Conservation (phyloP, 2,888 invertebrate species). For the Panzeria rudis region DNA sequence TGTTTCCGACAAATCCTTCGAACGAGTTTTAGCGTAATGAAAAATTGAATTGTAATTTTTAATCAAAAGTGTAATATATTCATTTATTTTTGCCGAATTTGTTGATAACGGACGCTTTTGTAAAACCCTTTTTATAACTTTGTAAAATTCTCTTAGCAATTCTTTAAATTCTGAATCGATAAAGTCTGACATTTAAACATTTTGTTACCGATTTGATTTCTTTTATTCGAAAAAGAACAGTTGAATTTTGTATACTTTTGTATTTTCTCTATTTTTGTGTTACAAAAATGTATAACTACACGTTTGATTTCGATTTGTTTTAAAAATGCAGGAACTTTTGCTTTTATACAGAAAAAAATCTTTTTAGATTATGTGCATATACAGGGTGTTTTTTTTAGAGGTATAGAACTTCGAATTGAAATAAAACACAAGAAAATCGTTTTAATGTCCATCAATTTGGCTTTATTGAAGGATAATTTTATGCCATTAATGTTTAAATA, state of each 20-base stretch:
- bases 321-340: too few relatives aligned
- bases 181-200: background rate
- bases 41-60: background rate
- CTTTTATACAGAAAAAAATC: background rate
- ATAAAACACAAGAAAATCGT: too few relatives aligned
- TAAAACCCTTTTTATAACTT: background rate
- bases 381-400: too few relatives aligned
- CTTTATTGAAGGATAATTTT: too few relatives aligned
- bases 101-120: slow-evolving; percentile 1
- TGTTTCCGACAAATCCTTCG: background rate
- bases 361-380: background rate
- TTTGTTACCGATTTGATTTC: background rate
- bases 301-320: too few relatives aligned
- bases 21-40: background rate
- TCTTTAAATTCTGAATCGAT: background rate
- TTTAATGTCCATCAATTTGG: too few relatives aligned
- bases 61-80: background rate
- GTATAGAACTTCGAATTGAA: too few relatives aligned
- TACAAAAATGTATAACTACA: background rate
- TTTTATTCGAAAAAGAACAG: background rate
- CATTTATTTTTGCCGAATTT: background rate
- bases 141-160: background rate
- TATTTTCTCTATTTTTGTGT: background rate
- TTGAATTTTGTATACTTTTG: background rate
- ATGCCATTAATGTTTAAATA: too few relatives aligned